Percentiles rank a stretch among this genome's conserved stretches.
These are phyloP conservation scores for Ptychoptera contaminata DNA, from an alignment of 2,888 invertebrate genomes.

Conservation along the genomic window DNA sequence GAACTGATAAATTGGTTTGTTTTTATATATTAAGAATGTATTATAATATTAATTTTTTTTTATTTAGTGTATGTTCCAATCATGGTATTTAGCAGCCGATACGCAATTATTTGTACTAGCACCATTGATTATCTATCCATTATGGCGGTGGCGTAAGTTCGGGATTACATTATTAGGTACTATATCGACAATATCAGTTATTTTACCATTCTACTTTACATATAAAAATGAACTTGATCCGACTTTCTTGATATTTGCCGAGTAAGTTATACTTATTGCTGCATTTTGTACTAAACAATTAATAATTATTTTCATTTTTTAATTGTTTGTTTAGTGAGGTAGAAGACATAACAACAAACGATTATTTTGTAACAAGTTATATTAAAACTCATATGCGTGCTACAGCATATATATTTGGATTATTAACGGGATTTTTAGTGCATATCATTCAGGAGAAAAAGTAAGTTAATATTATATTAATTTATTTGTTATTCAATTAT, in stretches of 20 bases:
- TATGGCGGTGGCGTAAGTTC: conserved; percentile 44
- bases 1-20: conserved; percentile 34
- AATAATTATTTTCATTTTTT: conserved; percentile 8
- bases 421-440: conserved; percentile 47
- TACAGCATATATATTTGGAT: conserved; percentile 49
- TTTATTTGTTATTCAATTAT: conserved; percentile 3
- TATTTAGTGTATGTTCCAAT: conserved; percentile 37
- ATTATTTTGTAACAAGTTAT: conserved; percentile 46
- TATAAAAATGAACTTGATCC: conserved; percentile 45
- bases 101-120: conserved; percentile 51
- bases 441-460: conserved; percentile 44
- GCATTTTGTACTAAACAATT: background rate
- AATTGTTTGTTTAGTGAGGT: conserved; percentile 47
- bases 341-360: conserved; percentile 43
- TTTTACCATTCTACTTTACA: conserved; percentile 42
- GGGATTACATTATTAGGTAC: conserved; percentile 38
- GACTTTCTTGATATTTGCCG: conserved; percentile 47
- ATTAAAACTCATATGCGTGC: conserved; percentile 64
- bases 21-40: background rate
- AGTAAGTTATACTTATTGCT: conserved; percentile 37
- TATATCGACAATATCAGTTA: conserved; percentile 33
- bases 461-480: conserved; percentile 13
- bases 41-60: conserved; percentile 6
- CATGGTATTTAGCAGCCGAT: conserved; percentile 42
- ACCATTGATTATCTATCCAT: conserved; percentile 46